Base-by-base conservation (phyloP, 1,140 invertebrate genomes). In the Anoplophora glabripennis region DNA sequence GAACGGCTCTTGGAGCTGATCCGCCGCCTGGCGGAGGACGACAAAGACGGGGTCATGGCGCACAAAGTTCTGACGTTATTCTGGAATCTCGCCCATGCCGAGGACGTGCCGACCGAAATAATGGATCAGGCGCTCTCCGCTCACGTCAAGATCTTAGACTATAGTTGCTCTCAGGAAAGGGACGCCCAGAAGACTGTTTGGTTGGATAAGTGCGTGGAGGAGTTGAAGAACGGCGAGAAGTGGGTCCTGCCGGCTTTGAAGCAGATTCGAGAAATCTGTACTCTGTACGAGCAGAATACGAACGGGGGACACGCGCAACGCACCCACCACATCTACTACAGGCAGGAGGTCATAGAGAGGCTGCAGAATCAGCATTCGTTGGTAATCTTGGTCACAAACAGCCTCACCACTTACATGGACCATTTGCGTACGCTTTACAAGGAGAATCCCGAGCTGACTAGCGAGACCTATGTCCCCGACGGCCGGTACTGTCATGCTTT, bases 11-110 rank as follows among this genome's bases (percentile, higher is more conserved):
- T 99, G 54, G 96, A 99, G 79, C 81, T 99, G 56, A 99, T 98
- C 66, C 83, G 96, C 8, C 82, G 95, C 69, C 77, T 99, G 54
- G 95, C 96, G 12, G 96, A 99, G 79, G 96, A 76, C 79, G 96
- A 99, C 78, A 98, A 98, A 76, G 94, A 98, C 78, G 96, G 96
- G 56, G 92, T 98, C 11, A 98, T 99, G 95, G 95, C 96, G 45
- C 91, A 96, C 74, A 99, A 98, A 83, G 89, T 97, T n/a, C 80
- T 99, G 60, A 93, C 93, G 51, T 80, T 99, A 12, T 91, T 99
- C 74, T 99, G 96, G 96, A 96, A 95, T 74, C 82, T 99, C 71
- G 94, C 95, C 14, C 94, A 98, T 78, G 94, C 92, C 52, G 91
- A 95, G 70, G 94, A 98, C 78, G 91, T 97, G 40, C 91, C 93